Evolutionary conservation across 1,140 invertebrate genomes (phyloP).

Genomic region (Sitophilus oryzae): DNA sequence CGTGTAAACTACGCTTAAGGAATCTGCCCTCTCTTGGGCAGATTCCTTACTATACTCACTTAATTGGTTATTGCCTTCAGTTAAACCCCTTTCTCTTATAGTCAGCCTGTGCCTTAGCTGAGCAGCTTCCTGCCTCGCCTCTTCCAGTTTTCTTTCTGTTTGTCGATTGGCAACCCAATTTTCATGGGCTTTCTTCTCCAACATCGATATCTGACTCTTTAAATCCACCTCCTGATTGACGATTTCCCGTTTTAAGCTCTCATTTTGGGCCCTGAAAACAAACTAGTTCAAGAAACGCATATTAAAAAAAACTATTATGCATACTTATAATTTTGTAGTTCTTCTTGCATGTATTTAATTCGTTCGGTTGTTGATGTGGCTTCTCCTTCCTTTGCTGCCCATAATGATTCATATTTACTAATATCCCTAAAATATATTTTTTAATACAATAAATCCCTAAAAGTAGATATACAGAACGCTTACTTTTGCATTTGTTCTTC

Average conservation of each 20-base stretch:
- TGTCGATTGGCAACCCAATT: constrained; percentile 72
- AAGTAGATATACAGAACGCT: constrained; percentile 29
- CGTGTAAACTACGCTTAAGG: too few relatives aligned
- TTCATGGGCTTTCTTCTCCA: constrained; percentile 71
- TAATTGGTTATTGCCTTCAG: constrained; percentile 39
- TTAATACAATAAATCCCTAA: not conserved
- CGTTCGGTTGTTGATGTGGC: constrained; percentile 71
- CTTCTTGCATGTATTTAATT: constrained; percentile 68
- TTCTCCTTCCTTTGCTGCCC: constrained; percentile 77
- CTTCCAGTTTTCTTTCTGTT: constrained; percentile 68
- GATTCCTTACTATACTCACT: too few relatives aligned
- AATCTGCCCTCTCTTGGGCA: too few relatives aligned
- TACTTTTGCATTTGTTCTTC: constrained; percentile 80
- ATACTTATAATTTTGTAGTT: constrained; percentile 76
- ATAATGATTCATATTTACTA: constrained; percentile 72
- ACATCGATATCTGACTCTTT: constrained; percentile 64
- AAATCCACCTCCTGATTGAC: constrained; percentile 71
- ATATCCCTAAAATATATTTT: constrained; percentile 54
- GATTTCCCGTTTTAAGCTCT: constrained; percentile 70
- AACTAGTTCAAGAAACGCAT: not conserved
- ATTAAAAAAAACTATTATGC: constrained; percentile 24
- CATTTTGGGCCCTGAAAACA: constrained; percentile 56
- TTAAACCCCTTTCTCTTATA: constrained; percentile 50
- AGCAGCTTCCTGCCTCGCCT: constrained; percentile 65
- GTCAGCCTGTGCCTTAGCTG: constrained; percentile 67